phyloP scores from a whole-genome alignment of 2,113 vertebrate genomes.

The Pungitius pungitius region DNA sequence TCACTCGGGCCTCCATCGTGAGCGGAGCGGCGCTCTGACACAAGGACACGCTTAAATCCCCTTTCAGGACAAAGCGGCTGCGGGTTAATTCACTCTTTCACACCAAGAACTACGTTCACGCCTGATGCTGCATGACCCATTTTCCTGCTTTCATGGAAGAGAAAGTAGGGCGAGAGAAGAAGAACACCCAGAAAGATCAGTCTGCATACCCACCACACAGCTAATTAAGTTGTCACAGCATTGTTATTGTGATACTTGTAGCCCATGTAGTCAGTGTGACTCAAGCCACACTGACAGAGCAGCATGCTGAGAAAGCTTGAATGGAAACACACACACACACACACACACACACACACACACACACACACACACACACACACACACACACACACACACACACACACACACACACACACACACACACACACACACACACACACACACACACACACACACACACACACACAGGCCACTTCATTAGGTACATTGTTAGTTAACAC shows the following conservation, averaged over 20 bases:
- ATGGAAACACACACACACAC: constrained; percentile 2
- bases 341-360: constrained; percentile 17
- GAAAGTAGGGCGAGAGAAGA: constrained; percentile 44
- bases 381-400: not conserved
- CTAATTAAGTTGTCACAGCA: constrained; percentile 9
- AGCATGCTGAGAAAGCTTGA: not conserved
- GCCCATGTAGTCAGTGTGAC: not conserved
- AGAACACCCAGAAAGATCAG: constrained; percentile 37
- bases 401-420: not conserved
- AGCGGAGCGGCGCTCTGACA: not conserved
- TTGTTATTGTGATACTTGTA: not conserved
- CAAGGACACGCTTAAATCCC: not conserved
- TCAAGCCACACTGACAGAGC: not conserved
- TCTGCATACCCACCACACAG: not conserved
- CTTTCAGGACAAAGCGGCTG: not conserved
- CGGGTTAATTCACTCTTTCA: not conserved
- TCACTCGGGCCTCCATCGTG: not conserved
- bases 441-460: not conserved
- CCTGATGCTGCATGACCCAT: constrained; percentile 3
- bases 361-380: constrained; percentile 1
- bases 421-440: not conserved
- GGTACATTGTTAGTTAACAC: too few species aligned
- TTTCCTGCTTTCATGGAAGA: constrained; percentile 26
- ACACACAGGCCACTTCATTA: too few species aligned
- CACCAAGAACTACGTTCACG: not conserved